Percentiles rank a stretch among this genome's conserved stretches.
These are phyloP conservation scores for Hoplodrina blanda DNA, from an alignment of 2,888 invertebrate genomes.

Conservation along the genomic window DNA sequence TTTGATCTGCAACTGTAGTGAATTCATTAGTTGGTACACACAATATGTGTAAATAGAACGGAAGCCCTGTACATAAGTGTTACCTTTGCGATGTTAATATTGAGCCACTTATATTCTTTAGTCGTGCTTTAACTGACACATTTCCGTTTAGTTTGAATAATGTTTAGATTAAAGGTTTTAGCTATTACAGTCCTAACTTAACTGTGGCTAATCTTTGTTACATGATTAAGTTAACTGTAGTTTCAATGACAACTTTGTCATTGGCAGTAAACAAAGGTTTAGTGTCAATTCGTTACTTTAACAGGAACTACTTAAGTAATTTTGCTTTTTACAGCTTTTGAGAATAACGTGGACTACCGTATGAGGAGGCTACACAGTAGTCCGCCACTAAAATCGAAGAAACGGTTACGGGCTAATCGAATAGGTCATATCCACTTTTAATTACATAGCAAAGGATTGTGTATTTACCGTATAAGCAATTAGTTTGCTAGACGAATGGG, in stretches of 20 bases:
- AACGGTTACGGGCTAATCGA: conserved; percentile 2
- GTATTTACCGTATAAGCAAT: neutral
- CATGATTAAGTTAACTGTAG: conserved; percentile 49
- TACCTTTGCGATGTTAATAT: conserved; percentile 72
- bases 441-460: neutral
- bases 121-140: conserved; percentile 59
- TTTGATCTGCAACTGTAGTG: conserved; percentile 84
- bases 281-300: conserved; percentile 23
- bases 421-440: neutral
- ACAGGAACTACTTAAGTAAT: neutral
- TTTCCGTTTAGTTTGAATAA: conserved; percentile 56
- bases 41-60: conserved; percentile 88
- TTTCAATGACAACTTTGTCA: conserved; percentile 10
- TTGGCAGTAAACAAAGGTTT: conserved; percentile 24
- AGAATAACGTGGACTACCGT: neutral
- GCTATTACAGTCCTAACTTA: conserved; percentile 19
- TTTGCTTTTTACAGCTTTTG: conserved; percentile 1
- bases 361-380: neutral
- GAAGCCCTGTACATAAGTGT: conserved; percentile 82
- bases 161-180: conserved; percentile 38
- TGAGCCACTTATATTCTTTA: conserved; percentile 61
- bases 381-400: neutral
- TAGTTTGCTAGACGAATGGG: neutral
- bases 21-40: conserved; percentile 83
- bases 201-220: conserved; percentile 32